Evolutionary conservation across 2,888 invertebrate species (phyloP), one percentile per base, ranked within the genome.

Genomic region (Chrysolina haemoptera): DNA sequence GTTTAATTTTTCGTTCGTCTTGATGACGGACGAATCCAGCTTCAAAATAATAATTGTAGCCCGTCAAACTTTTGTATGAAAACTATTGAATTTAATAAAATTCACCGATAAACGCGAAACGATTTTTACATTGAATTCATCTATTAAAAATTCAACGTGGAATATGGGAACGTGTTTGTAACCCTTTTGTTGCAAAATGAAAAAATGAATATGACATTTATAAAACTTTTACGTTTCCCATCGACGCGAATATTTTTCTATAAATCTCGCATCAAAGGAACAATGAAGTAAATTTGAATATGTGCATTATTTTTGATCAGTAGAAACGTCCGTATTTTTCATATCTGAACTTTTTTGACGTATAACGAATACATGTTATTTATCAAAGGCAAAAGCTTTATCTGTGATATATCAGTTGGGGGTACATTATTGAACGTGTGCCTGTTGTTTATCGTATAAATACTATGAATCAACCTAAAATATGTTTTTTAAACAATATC

Each of bases 331-430:
- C 12, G 59, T n/a, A 59, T 59, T 59, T 59, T 59, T 35, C 59
- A 35, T n/a, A 35, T 59, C 18, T 2, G 22, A 35, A 35, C 35
- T 27, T 27, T 59, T 59, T 59, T n/a, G 6, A n/a, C 27, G 27
- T 27, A 59, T 59, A 59, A 59, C n/a, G 10, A 16, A 35, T 35
- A 55, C 55, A 48, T 35, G 59, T 59, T 59, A 59, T 59, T 59
- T 14, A 3, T 18, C 8, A 59, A 5, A n/a, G 9, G n/a, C 2
- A 27, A 59, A 27, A 59, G 22, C 35, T 35, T 35, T 59, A 59
- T 59, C 35, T n/a, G 10, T 59, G 35, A 59, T 35, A 59, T 59
- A 20, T 53, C 20, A 53, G 53, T 1, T 18, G 9, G 18, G 53
- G 18, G 0, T 18, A 11, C 9, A 53, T 53, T n/a, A 53, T 16